Percentiles rank a stretch among this genome's conserved stretches.
These are phyloP conservation scores for Lordiphosa mommai DNA, from an alignment of 1,140 invertebrate genomes.

Conservation along the genomic window DNA sequence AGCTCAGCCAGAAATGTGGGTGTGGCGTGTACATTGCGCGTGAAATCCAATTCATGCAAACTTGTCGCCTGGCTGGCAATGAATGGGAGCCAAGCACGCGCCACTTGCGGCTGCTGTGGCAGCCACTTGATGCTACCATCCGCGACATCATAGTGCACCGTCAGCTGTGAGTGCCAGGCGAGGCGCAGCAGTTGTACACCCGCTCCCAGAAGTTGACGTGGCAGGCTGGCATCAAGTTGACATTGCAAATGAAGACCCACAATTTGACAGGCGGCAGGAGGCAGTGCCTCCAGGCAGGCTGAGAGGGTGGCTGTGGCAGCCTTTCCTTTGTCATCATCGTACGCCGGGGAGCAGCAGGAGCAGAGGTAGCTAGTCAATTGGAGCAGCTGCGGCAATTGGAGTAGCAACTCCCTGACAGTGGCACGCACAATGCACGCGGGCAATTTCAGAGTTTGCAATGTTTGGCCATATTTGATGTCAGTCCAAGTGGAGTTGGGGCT, in stretches of 20 bases:
- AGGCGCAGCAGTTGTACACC: conserved; percentile 24
- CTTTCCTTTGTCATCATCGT: conserved; percentile 36
- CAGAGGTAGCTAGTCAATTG: conserved; percentile 58
- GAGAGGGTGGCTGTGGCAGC: conserved; percentile 23
- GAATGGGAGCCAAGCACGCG: conserved; percentile 40
- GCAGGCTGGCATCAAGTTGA: conserved; percentile 47
- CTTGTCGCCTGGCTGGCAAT: conserved; percentile 38
- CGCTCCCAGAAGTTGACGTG: conserved; percentile 12
- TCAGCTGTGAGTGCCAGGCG: conserved; percentile 58
- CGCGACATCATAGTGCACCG: conserved; percentile 50
- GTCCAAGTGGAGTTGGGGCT: conserved; percentile 2
- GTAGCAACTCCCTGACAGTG: conserved; percentile 20
- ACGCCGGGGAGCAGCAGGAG: background rate
- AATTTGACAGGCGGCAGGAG: conserved; percentile 30
- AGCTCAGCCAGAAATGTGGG: conserved; percentile 54
- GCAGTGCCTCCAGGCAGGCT: conserved; percentile 5
- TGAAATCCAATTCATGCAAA: conserved; percentile 64
- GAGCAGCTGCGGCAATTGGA: conserved; percentile 36
- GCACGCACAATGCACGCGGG: conserved; percentile 49
- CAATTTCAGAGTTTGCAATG: conserved; percentile 36
- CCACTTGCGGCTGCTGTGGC: conserved; percentile 56
- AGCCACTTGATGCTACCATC: conserved; percentile 66
- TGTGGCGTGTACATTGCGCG: conserved; percentile 61
- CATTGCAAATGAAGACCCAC: conserved; percentile 60
- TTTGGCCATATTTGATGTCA: conserved; percentile 28